Base-by-base conservation (phyloP, 1,140 invertebrate species). In the Polypedilum vanderplanki region DNA sequence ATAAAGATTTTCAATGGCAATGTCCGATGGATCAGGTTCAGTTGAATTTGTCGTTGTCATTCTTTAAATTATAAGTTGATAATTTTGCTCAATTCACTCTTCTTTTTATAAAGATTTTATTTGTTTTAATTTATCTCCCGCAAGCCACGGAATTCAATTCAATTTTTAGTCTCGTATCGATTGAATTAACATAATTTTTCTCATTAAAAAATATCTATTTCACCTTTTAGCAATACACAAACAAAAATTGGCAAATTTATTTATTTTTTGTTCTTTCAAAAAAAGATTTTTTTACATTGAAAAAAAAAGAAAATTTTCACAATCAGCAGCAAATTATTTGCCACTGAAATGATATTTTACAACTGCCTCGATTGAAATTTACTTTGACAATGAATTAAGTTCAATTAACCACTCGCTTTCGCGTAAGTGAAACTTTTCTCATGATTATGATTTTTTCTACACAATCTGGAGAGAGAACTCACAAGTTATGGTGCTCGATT, bases 1-100 rank as follows among this genome's bases (percentile, higher is more conserved):
- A 83, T 94, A 96, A 7, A 97, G 86, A 81, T 94, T 92, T 77
- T 95, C 91, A 78, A 91, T 87, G 20, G 87, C 85, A 74, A 87
- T 84, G 22, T 83, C 80, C 12, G 76, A 40, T 65, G 75, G 20
- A 74, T 77, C 77, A 5, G 22, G 70, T 40, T 74, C 75, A 46
- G 40, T 33, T 1, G 24, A 33, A 5, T 33, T 18, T 40, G 7
- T 24, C 8, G 12, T 17, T 18, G 73, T 3, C 73, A 74, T 74
- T 57, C n/a, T 57, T 57, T 15, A 15, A 57, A 15, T 15, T 46
- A 46, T n/a, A n/a, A n/a, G n/a, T 46, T 46, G 1, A 33, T 33
- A 4, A 3, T 46, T 46, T 46, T 46, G 8, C 4, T 57, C n/a
- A 57, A 57, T 57, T 57, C n/a, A 12, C 12, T 57, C 46, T 57